Conservation (phyloP, 2,797 vertebrate species). For the Sebastes itinus region DNA sequence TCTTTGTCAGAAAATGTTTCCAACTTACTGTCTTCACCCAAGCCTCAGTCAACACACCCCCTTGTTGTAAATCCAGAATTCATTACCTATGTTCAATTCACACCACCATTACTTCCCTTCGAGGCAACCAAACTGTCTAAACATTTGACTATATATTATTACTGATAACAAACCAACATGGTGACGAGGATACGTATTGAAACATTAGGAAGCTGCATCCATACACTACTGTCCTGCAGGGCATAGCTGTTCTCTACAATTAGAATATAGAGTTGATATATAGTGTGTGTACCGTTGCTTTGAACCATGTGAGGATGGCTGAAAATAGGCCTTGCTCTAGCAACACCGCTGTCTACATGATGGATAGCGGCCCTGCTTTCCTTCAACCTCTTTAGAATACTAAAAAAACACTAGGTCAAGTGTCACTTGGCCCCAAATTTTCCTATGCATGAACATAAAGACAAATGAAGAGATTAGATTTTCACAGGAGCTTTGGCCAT, state of each 20-base stretch:
- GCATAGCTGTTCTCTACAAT: neutral
- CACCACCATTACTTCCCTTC: neutral
- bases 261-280: constrained; percentile 29
- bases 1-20: neutral
- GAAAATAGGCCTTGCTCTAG: constrained; percentile 63
- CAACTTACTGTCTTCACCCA: neutral
- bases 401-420: constrained; percentile 56
- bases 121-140: neutral
- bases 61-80: neutral
- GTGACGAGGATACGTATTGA: neutral
- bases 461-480: constrained; percentile 19
- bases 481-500: neutral
- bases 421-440: constrained; percentile 37
- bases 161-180: neutral
- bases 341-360: constrained; percentile 66
- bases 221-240: neutral
- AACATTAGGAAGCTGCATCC: neutral
- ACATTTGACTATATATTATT: neutral
- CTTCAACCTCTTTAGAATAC: constrained; percentile 58
- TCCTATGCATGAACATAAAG: constrained; percentile 23
- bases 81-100: neutral
- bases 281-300: constrained; percentile 3
- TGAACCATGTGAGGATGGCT: constrained; percentile 47
- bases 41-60: neutral
- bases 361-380: constrained; percentile 65